Conservation (phyloP, 2,797 vertebrate genomes). For the Ambastaia sidthimunki region DNA sequence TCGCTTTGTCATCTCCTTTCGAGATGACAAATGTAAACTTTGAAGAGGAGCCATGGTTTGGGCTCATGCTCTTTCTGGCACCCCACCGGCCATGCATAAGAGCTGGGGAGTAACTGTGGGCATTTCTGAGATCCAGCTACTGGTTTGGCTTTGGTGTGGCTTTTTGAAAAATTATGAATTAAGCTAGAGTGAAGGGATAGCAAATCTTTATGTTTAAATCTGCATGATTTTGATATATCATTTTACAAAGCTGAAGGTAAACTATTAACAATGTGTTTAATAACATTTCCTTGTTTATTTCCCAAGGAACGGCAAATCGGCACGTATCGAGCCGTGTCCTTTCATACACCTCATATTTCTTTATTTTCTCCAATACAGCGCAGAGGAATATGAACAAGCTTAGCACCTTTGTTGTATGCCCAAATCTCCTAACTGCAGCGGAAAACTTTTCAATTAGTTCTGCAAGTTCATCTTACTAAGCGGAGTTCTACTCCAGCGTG, state of each 20-base stretch:
- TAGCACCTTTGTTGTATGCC: slow-evolving; percentile 16
- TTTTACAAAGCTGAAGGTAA: background rate
- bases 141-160: slow-evolving; percentile 3
- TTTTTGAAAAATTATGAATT: background rate
- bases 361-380: background rate
- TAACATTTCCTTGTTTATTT: background rate
- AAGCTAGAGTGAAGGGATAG: slow-evolving; percentile 6
- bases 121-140: background rate
- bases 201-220: background rate
- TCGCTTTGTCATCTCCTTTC: slow-evolving; percentile 9
- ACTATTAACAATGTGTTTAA: background rate
- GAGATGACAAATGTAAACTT: slow-evolving; percentile 54
- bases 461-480: slow-evolving; percentile 25
- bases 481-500: slow-evolving; percentile 6
- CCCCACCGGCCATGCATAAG: slow-evolving; percentile 10
- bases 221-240: background rate
- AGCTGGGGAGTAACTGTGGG: slow-evolving; percentile 17
- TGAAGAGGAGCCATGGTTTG: slow-evolving; percentile 51
- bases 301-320: background rate
- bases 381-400: slow-evolving; percentile 15
- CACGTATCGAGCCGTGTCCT: background rate
- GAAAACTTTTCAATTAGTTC: slow-evolving; percentile 46
- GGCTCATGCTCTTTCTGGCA: slow-evolving; percentile 23
- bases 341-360: slow-evolving; percentile 2
- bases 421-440: slow-evolving; percentile 17